phyloP scores from a whole-genome alignment of 2,797 vertebrate genomes.

The Rhodeus uyekii region DNA sequence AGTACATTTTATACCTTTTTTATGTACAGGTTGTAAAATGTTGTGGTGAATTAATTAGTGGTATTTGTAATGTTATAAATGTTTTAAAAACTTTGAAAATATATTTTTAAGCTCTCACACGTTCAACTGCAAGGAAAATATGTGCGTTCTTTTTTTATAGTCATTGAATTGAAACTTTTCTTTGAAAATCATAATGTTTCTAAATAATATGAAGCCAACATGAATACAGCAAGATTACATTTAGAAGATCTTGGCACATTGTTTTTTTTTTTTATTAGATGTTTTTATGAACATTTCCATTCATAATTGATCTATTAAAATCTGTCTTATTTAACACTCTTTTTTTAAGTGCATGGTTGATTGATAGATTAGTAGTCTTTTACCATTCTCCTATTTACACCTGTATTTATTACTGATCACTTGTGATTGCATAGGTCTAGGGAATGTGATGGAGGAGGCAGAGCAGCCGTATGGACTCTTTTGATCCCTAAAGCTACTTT shows the following conservation, averaged over 20 bases:
- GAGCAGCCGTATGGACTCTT: constrained; percentile 2
- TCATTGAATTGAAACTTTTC: not conserved
- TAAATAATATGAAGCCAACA: not conserved
- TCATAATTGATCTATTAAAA: not conserved
- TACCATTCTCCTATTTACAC: not conserved
- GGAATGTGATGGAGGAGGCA: not conserved
- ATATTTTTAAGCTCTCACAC: not conserved
- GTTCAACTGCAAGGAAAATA: not conserved
- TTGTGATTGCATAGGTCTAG: not conserved
- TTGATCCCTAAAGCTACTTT: constrained; percentile 42
- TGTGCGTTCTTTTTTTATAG: not conserved
- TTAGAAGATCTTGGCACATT: not conserved
- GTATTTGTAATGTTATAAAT: too few species aligned
- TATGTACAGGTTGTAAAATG: not conserved
- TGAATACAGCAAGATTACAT: not conserved
- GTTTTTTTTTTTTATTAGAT: not conserved
- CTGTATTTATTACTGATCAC: not conserved
- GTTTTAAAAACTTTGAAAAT: not conserved
- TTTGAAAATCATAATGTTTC: not conserved
- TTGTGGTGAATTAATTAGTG: not conserved
- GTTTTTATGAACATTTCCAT: not conserved
- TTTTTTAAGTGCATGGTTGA: not conserved
- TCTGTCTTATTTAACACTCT: not conserved
- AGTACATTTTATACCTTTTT: too few species aligned
- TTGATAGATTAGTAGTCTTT: not conserved